Evolutionary conservation across 2,797 vertebrate species (phyloP).

Genomic region (Enteromius viviparus): DNA sequence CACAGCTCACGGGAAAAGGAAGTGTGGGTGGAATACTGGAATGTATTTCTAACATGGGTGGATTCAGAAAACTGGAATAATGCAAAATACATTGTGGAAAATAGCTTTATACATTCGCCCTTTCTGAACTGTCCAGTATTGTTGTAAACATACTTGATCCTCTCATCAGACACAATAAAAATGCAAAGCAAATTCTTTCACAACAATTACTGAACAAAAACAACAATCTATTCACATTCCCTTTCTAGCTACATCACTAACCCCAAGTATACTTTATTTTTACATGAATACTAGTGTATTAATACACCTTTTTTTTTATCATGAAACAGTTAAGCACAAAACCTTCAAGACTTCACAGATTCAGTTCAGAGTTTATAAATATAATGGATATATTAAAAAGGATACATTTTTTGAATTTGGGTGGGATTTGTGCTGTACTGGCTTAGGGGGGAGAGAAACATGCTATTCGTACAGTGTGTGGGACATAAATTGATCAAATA

Average conservation of each 20-base stretch:
- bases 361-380: neutral
- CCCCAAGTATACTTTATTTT: neutral
- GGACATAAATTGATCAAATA: neutral
- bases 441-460: neutral
- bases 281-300: neutral
- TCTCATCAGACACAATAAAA: slow-evolving; percentile 9
- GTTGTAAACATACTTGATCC: slow-evolving; percentile 41
- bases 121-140: slow-evolving; percentile 43
- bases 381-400: neutral
- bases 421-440: neutral
- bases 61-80: slow-evolving; percentile 42
- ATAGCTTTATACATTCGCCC: slow-evolving; percentile 11
- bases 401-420: neutral
- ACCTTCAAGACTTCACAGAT: neutral
- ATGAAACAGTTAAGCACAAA: neutral
- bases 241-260: neutral
- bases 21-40: slow-evolving; percentile 52
- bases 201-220: neutral
- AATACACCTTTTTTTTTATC: neutral
- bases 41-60: slow-evolving; percentile 47
- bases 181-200: slow-evolving; percentile 9
- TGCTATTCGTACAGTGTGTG: no score
- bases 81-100: slow-evolving; percentile 40
- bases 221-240: slow-evolving; percentile 11
- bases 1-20: slow-evolving; percentile 45